These are phyloP conservation scores for Tangara arthus DNA, from an alignment of 2,797 vertebrate species.

Conservation along the genomic window DNA sequence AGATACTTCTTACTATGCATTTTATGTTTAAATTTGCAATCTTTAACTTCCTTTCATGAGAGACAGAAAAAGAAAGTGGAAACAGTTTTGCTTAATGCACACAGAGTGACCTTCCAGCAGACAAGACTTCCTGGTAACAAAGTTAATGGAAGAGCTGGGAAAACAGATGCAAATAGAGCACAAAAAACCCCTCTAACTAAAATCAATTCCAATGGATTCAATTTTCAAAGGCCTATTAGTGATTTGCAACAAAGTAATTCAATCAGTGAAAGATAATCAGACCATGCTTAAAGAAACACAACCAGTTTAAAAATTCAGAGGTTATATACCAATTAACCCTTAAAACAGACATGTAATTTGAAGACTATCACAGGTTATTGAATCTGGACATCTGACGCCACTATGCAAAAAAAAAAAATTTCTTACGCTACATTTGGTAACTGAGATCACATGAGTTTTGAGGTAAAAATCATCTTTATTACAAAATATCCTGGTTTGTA, in stretches of 20 bases:
- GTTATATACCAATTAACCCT: neutral
- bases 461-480: neutral
- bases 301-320: neutral
- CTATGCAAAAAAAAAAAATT: neutral
- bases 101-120: neutral
- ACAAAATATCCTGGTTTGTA: neutral
- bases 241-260: neutral
- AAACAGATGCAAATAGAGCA: neutral
- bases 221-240: constrained; percentile 7
- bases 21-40: neutral
- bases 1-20: neutral
- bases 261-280: neutral
- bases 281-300: neutral
- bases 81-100: neutral
- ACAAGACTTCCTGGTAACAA: neutral
- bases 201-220: constrained; percentile 27
- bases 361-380: neutral
- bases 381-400: neutral
- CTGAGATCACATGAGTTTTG: neutral
- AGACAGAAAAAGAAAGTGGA: neutral
- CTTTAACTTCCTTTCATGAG: neutral
- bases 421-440: neutral
- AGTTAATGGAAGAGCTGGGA: neutral
- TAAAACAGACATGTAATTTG: neutral
- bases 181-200: neutral